Evolutionary conservation across 1,140 invertebrate genomes (phyloP).

Genomic region (Macrostomum lignano): DNA sequence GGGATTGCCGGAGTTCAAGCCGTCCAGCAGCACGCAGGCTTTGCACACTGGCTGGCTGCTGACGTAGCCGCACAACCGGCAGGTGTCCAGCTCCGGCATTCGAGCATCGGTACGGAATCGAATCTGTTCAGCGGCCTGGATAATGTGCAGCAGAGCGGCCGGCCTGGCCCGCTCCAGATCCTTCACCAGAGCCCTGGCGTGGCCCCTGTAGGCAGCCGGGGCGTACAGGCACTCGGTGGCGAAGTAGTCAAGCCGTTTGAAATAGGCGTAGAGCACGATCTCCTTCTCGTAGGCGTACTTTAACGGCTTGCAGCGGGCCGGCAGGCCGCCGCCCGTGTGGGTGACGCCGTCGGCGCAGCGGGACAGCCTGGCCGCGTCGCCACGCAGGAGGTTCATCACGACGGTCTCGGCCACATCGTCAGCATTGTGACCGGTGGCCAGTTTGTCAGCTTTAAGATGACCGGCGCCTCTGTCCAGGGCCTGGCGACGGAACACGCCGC

Average conservation of each 20-base stretch:
- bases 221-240: constrained; percentile 95
- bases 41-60: constrained; percentile 84
- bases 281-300: constrained; percentile 98
- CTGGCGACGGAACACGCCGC: constrained; percentile 78
- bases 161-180: constrained; percentile 76
- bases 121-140: constrained; percentile 72
- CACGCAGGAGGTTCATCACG: constrained; percentile 81
- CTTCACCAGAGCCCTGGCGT: constrained; percentile 67
- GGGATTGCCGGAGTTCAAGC: constrained; percentile 52
- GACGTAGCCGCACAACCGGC: constrained; percentile 63
- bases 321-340: constrained; percentile 48
- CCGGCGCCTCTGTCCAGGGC: constrained; percentile 73
- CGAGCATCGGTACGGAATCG: constrained; percentile 47
- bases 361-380: constrained; percentile 67
- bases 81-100: constrained; percentile 38
- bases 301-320: constrained; percentile 75
- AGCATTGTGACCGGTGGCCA: constrained; percentile 91
- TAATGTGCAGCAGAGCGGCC: constrained; percentile 76
- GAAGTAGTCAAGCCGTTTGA: constrained; percentile 86
- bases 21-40: constrained; percentile 74
- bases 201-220: constrained; percentile 74
- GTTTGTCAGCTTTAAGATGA: constrained; percentile 54
- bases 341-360: constrained; percentile 63
- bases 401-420: constrained; percentile 98
- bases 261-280: constrained; percentile 97